Percentiles rank a stretch among this genome's conserved stretches.
These are phyloP conservation scores for Melieria picta DNA, from an alignment of 2,888 invertebrate genomes.

Conservation along the genomic window DNA sequence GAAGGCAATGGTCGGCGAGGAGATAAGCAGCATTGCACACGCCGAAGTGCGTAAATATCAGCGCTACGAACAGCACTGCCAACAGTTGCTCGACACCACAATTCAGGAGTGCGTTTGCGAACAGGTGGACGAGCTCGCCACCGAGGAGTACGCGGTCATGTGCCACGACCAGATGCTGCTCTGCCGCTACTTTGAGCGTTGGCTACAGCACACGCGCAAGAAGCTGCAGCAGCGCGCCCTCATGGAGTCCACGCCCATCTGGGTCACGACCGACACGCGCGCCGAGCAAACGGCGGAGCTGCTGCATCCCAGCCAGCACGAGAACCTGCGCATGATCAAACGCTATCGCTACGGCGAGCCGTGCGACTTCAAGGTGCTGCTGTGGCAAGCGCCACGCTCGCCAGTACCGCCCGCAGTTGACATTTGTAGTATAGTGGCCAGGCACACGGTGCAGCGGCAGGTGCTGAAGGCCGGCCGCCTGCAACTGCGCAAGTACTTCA, in stretches of 20 bases:
- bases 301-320: slow-evolving; percentile 65
- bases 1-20: slow-evolving; percentile 26
- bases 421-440: slow-evolving; percentile 51
- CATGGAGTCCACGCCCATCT: slow-evolving; percentile 69
- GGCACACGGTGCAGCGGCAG: slow-evolving; percentile 39
- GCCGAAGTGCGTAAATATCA: slow-evolving; percentile 35
- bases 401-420: slow-evolving; percentile 48
- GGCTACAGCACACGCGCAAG: slow-evolving; percentile 65
- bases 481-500: slow-evolving; percentile 53
- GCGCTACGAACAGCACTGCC: slow-evolving; percentile 5
- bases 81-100: slow-evolving; percentile 31
- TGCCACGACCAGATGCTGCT: slow-evolving; percentile 58
- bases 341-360: slow-evolving; percentile 67
- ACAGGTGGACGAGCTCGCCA: slow-evolving; percentile 48
- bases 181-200: slow-evolving; percentile 65
- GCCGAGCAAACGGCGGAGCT: slow-evolving; percentile 57
- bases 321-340: slow-evolving; percentile 67
- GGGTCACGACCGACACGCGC: slow-evolving; percentile 65
- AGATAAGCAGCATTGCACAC: slow-evolving; percentile 33
- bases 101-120: slow-evolving; percentile 42
- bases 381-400: slow-evolving; percentile 37
- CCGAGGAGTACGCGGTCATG: slow-evolving; percentile 59
- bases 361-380: slow-evolving; percentile 53
- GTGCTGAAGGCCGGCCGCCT: slow-evolving; percentile 44
- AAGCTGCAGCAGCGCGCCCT: slow-evolving; percentile 68